Percentiles rank a stretch among this genome's conserved stretches.
phyloP scores from a whole-genome alignment of 2,797 vertebrate genomes.

The Sorex maritimensis region DNA sequence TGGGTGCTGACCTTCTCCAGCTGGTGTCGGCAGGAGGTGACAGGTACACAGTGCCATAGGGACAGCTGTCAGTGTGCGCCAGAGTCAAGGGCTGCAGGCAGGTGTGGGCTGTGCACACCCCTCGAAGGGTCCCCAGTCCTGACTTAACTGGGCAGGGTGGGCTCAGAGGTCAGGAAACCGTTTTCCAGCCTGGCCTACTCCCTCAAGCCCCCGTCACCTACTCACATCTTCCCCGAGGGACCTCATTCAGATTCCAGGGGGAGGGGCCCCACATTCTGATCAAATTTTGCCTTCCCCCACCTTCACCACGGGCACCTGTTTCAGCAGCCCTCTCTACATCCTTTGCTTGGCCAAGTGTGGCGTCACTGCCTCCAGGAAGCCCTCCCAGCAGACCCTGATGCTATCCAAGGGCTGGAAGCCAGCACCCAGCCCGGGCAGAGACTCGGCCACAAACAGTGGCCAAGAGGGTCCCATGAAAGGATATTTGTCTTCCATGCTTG shows the following conservation, averaged over 20 bases:
- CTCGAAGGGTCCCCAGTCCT: too few relatives aligned
- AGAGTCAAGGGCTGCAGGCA: slow-evolving; percentile 92
- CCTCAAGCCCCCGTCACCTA: too few relatives aligned
- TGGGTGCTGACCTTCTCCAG: slow-evolving; percentile 97
- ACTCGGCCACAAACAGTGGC: too few relatives aligned
- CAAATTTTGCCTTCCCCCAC: neutral
- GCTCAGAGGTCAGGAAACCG: too few relatives aligned
- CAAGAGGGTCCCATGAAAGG: slow-evolving; percentile 90
- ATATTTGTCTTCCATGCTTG: slow-evolving; percentile 99
- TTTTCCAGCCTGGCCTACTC: too few relatives aligned
- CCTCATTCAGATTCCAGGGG: too few relatives aligned
- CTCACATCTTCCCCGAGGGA: too few relatives aligned
- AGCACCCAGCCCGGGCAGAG: too few relatives aligned
- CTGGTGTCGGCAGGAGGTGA: slow-evolving; percentile 98
- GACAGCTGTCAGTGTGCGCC: slow-evolving; percentile 98
- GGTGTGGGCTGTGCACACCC: too few relatives aligned
- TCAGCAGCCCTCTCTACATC: neutral
- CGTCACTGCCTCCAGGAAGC: neutral
- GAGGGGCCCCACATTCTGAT: neutral
- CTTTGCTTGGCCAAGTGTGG: neutral
- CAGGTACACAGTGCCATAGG: slow-evolving; percentile 98
- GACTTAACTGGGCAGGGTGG: too few relatives aligned
- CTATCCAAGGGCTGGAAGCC: neutral
- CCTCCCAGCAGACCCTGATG: neutral
- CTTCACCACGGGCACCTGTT: neutral